phyloP scores from a whole-genome alignment of 1,140 invertebrate genomes.

The Oscheius sp. region DNA sequence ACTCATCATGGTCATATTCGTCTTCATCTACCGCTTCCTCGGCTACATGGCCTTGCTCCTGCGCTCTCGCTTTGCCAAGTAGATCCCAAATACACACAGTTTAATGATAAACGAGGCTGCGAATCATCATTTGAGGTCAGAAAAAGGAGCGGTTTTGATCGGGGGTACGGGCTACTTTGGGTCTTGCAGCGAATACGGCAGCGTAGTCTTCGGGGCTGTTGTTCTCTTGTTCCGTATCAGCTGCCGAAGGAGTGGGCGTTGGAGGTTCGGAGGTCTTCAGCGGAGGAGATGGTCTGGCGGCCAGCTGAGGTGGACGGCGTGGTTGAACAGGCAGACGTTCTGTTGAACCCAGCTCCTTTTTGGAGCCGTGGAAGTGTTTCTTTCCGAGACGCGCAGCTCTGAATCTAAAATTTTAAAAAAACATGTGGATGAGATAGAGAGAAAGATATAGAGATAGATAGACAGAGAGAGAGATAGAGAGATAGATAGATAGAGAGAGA shows the following conservation, averaged over 20 bases:
- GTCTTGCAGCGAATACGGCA: neutral
- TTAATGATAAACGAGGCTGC: no score
- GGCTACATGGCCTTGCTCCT: neutral
- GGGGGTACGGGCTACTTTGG: neutral
- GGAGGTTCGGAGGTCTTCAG: neutral
- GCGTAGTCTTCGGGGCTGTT: neutral
- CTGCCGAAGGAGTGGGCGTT: neutral
- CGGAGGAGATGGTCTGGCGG: neutral
- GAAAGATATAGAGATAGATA: no score
- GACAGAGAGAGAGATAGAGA: no score
- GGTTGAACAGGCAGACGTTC: neutral
- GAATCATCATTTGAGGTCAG: no score
- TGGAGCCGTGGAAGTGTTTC: neutral
- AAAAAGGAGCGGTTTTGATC: conserved; percentile 1
- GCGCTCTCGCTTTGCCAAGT: conserved; percentile 1
- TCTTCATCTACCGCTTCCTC: neutral
- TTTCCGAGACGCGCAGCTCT: neutral
- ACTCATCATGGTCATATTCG: neutral
- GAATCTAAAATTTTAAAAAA: neutral
- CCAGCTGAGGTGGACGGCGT: neutral
- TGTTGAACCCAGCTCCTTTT: neutral
- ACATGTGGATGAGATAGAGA: no score
- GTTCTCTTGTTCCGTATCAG: neutral
- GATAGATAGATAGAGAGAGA: no score
- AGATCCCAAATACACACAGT: no score